Evolutionary conservation across 2,113 vertebrate species (phyloP).

Genomic region (Herpailurus yagouaroundi): DNA sequence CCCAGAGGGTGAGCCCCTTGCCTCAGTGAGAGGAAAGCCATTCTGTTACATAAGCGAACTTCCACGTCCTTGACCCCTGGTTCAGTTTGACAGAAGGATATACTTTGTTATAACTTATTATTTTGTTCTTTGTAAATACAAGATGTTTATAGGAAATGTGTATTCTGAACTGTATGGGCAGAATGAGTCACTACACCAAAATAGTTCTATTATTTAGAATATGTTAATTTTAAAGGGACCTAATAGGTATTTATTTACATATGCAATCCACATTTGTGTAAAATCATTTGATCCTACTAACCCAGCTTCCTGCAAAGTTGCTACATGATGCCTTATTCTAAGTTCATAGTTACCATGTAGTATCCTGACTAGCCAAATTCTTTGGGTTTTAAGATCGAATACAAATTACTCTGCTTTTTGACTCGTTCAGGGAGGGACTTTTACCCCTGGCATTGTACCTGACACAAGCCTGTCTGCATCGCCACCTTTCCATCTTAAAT

Average conservation of each 20-base stretch:
- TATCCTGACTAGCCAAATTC: conserved; percentile 73
- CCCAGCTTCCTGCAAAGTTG: conserved; percentile 74
- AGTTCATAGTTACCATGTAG: conserved; percentile 72
- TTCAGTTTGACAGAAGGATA: conserved; percentile 85
- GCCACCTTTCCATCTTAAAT: conserved; percentile 80
- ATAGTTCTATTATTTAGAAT: conserved; percentile 86
- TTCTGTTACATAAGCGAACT: conserved; percentile 49
- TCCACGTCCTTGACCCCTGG: conserved; percentile 58
- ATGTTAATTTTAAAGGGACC: conserved; percentile 84
- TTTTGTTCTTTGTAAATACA: conserved; percentile 89
- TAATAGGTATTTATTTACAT: conserved; percentile 88
- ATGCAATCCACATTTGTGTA: conserved; percentile 75
- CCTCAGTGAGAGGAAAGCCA: background rate
- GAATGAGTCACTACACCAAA: conserved; percentile 83
- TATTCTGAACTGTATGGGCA: conserved; percentile 84
- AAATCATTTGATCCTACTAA: conserved; percentile 83
- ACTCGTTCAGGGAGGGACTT: conserved; percentile 79
- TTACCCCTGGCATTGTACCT: conserved; percentile 72
- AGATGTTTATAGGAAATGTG: conserved; percentile 89
- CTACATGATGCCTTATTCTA: conserved; percentile 74
- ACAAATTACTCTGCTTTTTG: conserved; percentile 74
- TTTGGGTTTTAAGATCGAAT: conserved; percentile 70
- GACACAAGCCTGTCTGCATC: conserved; percentile 79
- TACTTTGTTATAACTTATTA: conserved; percentile 90
- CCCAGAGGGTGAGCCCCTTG: background rate